Percentiles rank a stretch among this genome's conserved stretches.
phyloP scores from a whole-genome alignment of 2,888 invertebrate species.

The Coelopa pilipes region DNA sequence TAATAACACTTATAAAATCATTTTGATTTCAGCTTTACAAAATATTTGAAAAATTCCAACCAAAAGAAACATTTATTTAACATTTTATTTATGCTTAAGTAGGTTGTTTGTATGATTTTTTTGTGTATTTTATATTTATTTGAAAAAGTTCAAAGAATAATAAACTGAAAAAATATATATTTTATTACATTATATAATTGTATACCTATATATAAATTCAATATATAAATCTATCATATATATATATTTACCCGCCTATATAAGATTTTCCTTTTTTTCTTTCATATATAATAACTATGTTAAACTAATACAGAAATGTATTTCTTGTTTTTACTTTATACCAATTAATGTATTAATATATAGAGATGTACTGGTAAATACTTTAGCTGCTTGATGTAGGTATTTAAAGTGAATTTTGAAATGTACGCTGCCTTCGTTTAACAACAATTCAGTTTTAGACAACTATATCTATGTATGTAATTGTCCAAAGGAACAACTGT shows the following conservation, averaged over 20 bases:
- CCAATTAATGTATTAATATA: conserved; percentile 21
- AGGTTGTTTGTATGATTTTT: conserved; percentile 18
- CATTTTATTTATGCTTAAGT: conserved; percentile 37
- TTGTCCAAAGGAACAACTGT: too few relatives aligned
- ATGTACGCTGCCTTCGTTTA: too few relatives aligned
- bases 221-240: conserved; percentile 33
- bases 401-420: conserved; percentile 4
- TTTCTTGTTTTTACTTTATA: conserved; percentile 19
- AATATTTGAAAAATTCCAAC: conserved; percentile 51
- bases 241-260: conserved; percentile 33
- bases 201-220: conserved; percentile 31
- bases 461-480: too few relatives aligned
- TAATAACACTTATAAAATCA: conserved; percentile 64
- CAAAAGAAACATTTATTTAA: conserved; percentile 45
- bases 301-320: conserved; percentile 27
- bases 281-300: conserved; percentile 18
- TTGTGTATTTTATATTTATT: too few relatives aligned
- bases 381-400: conserved; percentile 11
- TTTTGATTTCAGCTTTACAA: conserved; percentile 51
- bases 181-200: conserved; percentile 34
- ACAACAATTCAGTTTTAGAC: too few relatives aligned
- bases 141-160: conserved; percentile 13
- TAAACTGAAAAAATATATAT: conserved; percentile 32
- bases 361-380: conserved; percentile 1
- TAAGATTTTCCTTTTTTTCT: conserved; percentile 27